Evolutionary conservation across 2,888 invertebrate species (phyloP).

Genomic region (Ganaspis brasiliensis): DNA sequence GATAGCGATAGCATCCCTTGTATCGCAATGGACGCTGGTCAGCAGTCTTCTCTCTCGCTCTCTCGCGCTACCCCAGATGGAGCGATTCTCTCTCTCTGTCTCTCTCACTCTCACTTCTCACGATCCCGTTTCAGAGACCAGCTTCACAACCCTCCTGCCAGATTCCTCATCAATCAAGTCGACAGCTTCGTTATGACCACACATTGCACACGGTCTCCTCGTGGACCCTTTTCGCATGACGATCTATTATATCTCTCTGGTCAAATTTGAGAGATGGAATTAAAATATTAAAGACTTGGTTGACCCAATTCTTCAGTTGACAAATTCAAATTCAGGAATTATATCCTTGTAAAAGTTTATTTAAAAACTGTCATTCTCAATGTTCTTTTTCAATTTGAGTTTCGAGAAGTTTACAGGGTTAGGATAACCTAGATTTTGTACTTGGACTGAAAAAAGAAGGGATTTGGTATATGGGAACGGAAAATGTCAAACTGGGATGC

Average conservation of each 20-base stretch:
- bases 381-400: too few relatives aligned
- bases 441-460: too few relatives aligned
- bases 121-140: constrained; percentile 66
- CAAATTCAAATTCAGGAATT: not conserved
- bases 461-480: too few relatives aligned
- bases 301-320: constrained; percentile 1
- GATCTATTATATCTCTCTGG: constrained; percentile 69
- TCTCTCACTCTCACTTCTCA: constrained; percentile 60
- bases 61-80: constrained; percentile 51
- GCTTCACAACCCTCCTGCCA: constrained; percentile 65
- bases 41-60: constrained; percentile 56
- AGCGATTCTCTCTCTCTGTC: constrained; percentile 59
- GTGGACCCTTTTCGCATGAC: constrained; percentile 70
- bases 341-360: too few relatives aligned
- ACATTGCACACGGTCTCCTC: constrained; percentile 71
- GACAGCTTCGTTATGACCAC: constrained; percentile 79
- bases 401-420: too few relatives aligned
- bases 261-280: constrained; percentile 55
- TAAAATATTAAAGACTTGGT: constrained; percentile 64
- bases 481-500: too few relatives aligned
- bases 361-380: too few relatives aligned
- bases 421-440: too few relatives aligned
- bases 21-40: constrained; percentile 72
- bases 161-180: constrained; percentile 76
- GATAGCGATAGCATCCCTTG: constrained; percentile 75